Evolutionary conservation across 2,888 invertebrate species (phyloP).

Genomic region (Epinotia bilunana): DNA sequence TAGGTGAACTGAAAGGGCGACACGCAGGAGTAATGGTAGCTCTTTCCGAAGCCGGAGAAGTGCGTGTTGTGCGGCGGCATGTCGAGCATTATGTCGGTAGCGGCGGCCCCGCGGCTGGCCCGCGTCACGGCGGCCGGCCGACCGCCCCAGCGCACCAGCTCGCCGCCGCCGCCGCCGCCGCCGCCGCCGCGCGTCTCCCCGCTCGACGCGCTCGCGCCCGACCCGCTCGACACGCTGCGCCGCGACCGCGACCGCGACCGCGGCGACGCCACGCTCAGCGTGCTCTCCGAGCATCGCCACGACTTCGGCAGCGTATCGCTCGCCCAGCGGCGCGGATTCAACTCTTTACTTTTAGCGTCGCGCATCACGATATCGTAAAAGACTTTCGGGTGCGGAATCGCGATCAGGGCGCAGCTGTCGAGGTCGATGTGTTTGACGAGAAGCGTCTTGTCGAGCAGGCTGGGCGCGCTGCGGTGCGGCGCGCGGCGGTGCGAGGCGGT

Average conservation of each 20-base stretch:
- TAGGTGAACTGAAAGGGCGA: slow-evolving; percentile 81
- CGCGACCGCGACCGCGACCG: slow-evolving; percentile 55
- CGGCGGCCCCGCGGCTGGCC: slow-evolving; percentile 80
- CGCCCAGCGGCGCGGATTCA: slow-evolving; percentile 72
- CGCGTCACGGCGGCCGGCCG: slow-evolving; percentile 82
- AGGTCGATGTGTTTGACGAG: slow-evolving; percentile 74
- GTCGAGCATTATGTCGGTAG: slow-evolving; percentile 77
- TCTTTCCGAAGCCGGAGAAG: slow-evolving; percentile 82
- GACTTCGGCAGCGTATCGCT: slow-evolving; percentile 77
- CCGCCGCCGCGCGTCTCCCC: slow-evolving; percentile 55
- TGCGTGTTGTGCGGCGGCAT: slow-evolving; percentile 80
- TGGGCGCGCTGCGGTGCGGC: slow-evolving; percentile 55
- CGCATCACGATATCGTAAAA: slow-evolving; percentile 75
- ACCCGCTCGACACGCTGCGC: slow-evolving; percentile 61
- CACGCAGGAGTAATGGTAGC: slow-evolving; percentile 83
- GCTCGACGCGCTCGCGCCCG: slow-evolving; percentile 58
- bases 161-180: slow-evolving; percentile 47
- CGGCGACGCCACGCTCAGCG: slow-evolving; percentile 67
- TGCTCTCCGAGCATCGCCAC: slow-evolving; percentile 79
- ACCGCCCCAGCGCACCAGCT: slow-evolving; percentile 65
- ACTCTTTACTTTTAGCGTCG: slow-evolving; percentile 59
- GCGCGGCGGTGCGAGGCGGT: slow-evolving; percentile 64
- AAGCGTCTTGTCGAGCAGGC: slow-evolving; percentile 75
- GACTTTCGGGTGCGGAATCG: slow-evolving; percentile 74
- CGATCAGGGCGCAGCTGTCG: slow-evolving; percentile 79